Evolutionary conservation across 2,888 invertebrate species (phyloP).

Genomic region (Apodemia hepburni): DNA sequence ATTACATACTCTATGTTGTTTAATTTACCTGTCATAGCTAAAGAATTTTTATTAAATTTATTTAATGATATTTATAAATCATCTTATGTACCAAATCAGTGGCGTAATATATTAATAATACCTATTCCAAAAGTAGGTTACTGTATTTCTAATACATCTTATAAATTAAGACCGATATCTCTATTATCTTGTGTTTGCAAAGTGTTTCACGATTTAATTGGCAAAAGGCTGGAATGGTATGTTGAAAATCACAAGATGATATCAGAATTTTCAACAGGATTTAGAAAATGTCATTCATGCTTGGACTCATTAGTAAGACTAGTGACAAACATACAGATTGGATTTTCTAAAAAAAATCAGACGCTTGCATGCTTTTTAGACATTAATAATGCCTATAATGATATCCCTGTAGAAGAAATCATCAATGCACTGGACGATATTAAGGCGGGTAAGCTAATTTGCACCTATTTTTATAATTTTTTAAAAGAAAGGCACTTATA

Average conservation of each 20-base stretch:
- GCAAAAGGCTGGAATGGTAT: constrained; percentile 8
- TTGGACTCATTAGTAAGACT: background rate
- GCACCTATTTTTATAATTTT: constrained; percentile 19
- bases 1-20: background rate
- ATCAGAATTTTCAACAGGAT: constrained; percentile 4
- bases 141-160: background rate
- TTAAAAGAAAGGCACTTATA: constrained; percentile 18
- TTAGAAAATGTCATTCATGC: background rate
- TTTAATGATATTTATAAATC: background rate
- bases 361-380: constrained; percentile 4
- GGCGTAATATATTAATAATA: background rate
- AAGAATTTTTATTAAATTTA: background rate
- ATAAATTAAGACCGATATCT: constrained; percentile 6
- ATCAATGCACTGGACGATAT: background rate
- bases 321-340: background rate
- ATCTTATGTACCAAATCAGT: constrained; percentile 6
- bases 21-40: background rate
- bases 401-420: background rate
- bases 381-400: constrained; percentile 5
- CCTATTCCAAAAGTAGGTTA: background rate
- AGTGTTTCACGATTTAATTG: constrained; percentile 7
- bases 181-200: constrained; percentile 4
- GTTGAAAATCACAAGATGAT: background rate
- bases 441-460: constrained; percentile 10
- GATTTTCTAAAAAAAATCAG: background rate